Base-by-base conservation (phyloP, 2,797 vertebrate species). In the Gobio occitaniae region DNA sequence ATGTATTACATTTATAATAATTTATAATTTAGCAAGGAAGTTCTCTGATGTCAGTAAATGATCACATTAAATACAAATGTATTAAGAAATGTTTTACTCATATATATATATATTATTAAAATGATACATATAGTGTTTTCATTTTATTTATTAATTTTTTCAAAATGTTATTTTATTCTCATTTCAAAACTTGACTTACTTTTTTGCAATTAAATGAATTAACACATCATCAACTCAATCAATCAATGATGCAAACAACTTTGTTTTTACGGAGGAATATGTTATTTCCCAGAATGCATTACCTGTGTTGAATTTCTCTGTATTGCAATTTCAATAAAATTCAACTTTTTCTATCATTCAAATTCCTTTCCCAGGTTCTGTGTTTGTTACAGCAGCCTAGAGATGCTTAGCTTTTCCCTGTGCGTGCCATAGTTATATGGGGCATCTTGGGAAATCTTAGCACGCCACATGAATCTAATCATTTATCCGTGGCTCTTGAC, bases 401-500 rank as follows among this genome's bases (percentile, higher is more conserved):
- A 21, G 36, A 21, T 17, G 1, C 38, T 7, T 32, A 1, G 6
- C 32, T 9, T 19, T 81, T n/a, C 47, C 15, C 79, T 36, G 78
- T 15, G 1, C 56, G 6, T 78, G 4, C 15, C 15, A 11, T 3
- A 47, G 74, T 66, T 77, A 13, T 11, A 10, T 32, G 19, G 5
- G n/a, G 63, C 63, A 86, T 80, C 83, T 52, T 82, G 85, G 83
- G 83, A 89, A 66, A 85, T 80, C 66, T 50, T 54, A 19, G 44
- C 68, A 66, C 32, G 13, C 29, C 61, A 50, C 85, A 72, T 32
- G 70, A 82, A 82, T 78, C 70, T 5, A 80, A 83, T 87, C 75
- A 78, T 88, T 85, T 41, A 78, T n/a, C 69, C 44, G 59, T 52
- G 47, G 29, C 52, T 47, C 25, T 80, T 80, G 68, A 83, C 41